Conservation (phyloP, 2,888 invertebrate genomes). For the Bhutanitis thaidina region DNA sequence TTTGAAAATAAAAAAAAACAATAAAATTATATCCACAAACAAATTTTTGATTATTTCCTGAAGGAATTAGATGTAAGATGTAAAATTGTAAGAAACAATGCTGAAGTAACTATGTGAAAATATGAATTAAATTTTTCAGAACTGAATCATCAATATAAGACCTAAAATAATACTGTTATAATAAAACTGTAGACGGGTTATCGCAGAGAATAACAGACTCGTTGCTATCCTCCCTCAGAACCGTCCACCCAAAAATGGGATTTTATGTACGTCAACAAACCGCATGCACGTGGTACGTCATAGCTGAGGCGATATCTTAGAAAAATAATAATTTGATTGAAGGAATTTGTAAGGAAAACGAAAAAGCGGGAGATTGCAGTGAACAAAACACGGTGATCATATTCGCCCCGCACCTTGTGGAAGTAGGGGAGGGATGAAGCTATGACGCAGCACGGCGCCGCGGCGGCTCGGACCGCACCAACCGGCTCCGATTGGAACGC, state of each 20-base stretch:
- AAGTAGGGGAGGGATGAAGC: conserved; percentile 32
- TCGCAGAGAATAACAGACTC: conserved; percentile 67
- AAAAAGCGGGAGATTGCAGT: conserved; percentile 20
- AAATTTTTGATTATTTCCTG: too few relatives aligned
- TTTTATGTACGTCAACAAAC: conserved; percentile 61
- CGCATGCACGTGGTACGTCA: conserved; percentile 23
- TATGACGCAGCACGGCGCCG: conserved; percentile 66
- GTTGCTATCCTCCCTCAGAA: conserved; percentile 55
- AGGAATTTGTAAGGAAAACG: neutral
- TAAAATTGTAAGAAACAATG: too few relatives aligned
- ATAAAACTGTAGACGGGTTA: conserved; percentile 57
- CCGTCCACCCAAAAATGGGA: conserved; percentile 51
- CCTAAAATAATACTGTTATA: neutral
- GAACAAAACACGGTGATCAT: conserved; percentile 43
- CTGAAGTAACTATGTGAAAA: too few relatives aligned
- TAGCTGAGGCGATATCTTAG: neutral
- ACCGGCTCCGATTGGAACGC: conserved; percentile 51
- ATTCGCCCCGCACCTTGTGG: conserved; percentile 36
- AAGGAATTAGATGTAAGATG: too few relatives aligned
- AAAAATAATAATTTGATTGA: neutral
- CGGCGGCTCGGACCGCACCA: conserved; percentile 55
- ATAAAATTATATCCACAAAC: too few relatives aligned
- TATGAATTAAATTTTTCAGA: too few relatives aligned
- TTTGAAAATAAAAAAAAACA: too few relatives aligned
- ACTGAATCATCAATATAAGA: too few relatives aligned